Base-by-base conservation (phyloP, 2,113 vertebrate genomes). In the Neolamprologus devosi region DNA sequence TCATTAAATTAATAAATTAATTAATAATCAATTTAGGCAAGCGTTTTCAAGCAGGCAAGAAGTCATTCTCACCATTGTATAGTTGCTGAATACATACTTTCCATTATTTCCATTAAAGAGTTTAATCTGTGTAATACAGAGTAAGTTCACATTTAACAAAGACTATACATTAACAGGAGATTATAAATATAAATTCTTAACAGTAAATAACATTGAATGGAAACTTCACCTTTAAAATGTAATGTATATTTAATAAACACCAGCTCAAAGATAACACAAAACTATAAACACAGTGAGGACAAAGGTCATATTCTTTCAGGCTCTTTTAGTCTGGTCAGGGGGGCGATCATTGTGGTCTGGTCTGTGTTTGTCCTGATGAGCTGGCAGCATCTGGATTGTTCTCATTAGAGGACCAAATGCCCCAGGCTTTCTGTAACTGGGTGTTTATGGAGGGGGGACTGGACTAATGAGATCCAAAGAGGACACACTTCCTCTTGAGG, bases 321-420 rank as follows among this genome's bases (percentile, higher is more conserved):
- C 54, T 30, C 86, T 88, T 68, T 79, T 85, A 57, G 87, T 70
- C 58, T 90, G 87, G 84, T 88, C 80, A 86, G 89, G 80, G 82
- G 53, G 81, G 30, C 7, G 12, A 53, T 81, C 73, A 33, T 80
- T 45, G 88, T 79, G 83, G 88, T 89, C 57, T 88, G 28, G 92
- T 92, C 87, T 85, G 8, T 63, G 60, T 87, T 91, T 83, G 68
- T 87, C 51, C 58, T 73, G 87, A 93, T 91, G 91, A 91, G 88
- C 83, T 80, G 88, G 86, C 80, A 92, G 92, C 92, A 94, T 93
- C 92, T 94, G 93, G 91, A 92, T 63, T 80, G 85, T 65, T 85
- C 88, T 94, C 91, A 93, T 95, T 95, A 95, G 87, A 85, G 42
- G 79, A 87, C 75, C 26, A 88, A 92, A 88, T 81, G 87, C 95